phyloP scores from a whole-genome alignment of 1,140 invertebrate genomes.

The Stegodyphus dumicola region DNA sequence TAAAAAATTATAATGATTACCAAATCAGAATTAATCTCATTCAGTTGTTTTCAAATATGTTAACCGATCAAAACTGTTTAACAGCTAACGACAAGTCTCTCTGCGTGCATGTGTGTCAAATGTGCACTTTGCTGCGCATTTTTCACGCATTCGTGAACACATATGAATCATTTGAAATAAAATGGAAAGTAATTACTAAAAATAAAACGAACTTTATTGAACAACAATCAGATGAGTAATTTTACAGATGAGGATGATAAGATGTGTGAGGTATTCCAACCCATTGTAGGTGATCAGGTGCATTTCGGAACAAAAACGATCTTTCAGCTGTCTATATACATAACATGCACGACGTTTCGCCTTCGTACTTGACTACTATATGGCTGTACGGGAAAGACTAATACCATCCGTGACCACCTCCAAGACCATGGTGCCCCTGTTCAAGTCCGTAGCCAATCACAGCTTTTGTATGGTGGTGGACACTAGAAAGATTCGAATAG shows the following conservation, averaged over 20 bases:
- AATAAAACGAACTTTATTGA: constrained; percentile 12
- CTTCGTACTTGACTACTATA: constrained; percentile 24
- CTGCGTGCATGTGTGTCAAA: no score
- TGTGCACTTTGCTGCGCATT: no score
- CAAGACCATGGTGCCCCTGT: constrained; percentile 30
- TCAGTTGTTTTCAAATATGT: no score
- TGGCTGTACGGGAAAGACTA: no score
- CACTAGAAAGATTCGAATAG: constrained; percentile 3
- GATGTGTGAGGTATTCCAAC: constrained; percentile 9
- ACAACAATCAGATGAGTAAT: constrained; percentile 28
- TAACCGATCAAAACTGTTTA: no score
- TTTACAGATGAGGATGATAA: constrained; percentile 44
- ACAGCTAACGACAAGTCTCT: no score
- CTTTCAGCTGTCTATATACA: constrained; percentile 36
- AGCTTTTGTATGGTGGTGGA: constrained; percentile 59
- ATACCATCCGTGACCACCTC: background rate
- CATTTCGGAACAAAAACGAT: background rate
- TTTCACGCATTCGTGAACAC: no score
- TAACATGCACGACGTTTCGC: constrained; percentile 8
- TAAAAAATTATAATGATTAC: no score
- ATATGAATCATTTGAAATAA: no score
- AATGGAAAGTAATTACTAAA: no score
- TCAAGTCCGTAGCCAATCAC: constrained; percentile 55
- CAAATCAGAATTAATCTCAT: no score
- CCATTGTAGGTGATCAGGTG: constrained; percentile 13